Base-by-base conservation (phyloP, 1,140 invertebrate genomes). In the Drosophila equinoxialis region DNA sequence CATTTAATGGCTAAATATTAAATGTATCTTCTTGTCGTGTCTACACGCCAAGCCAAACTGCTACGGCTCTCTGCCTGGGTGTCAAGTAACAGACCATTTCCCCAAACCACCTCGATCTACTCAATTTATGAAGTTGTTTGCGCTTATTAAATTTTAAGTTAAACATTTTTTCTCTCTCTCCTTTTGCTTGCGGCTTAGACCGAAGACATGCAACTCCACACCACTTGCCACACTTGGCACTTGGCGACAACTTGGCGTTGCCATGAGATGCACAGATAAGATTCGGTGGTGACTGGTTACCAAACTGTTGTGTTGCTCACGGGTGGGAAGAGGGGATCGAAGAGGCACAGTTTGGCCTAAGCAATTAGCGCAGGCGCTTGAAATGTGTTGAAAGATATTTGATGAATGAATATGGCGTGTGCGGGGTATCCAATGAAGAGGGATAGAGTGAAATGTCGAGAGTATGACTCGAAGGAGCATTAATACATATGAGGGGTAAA, bases 1-100 rank as follows among this genome's bases (percentile, higher is more conserved):
- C 73, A 89, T 89, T 90, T 90, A 85, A 83, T 89, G 81, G 75
- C 67, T 81, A 90, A 85, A 90, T 90, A 89, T 90, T 90, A 90
- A 85, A 90, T 90, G 80, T 85, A 73, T 90, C 87, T 83, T 87
- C 76, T 70, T 87, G 80, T 79, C 72, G 76, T 78, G 74, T 68
- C 42, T 23, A 60, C 33, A 39, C 33, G 33, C 26, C 26, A 30
- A 23, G 35, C n/a, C 63, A 51, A 45, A 69, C 48, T 67, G 83
- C 82, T 65, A 61, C 78, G 78, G 68, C 45, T 20, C 59, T 45
- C 37, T 65, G 39, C 35, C 39, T 33, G 20, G 77, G 83, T 87
- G 76, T 87, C 84, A 74, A 74, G 65, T 89, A 23, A 51, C 45
- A 51, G 84, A 65, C 63, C 57, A 14, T 7, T 6, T 42, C 45